A percentile compares a stretch with the other conserved stretches of the same genome.
Evolutionary conservation across 2,797 vertebrate genomes (phyloP).

Genomic region (Microctenopoma steveboyesi): DNA sequence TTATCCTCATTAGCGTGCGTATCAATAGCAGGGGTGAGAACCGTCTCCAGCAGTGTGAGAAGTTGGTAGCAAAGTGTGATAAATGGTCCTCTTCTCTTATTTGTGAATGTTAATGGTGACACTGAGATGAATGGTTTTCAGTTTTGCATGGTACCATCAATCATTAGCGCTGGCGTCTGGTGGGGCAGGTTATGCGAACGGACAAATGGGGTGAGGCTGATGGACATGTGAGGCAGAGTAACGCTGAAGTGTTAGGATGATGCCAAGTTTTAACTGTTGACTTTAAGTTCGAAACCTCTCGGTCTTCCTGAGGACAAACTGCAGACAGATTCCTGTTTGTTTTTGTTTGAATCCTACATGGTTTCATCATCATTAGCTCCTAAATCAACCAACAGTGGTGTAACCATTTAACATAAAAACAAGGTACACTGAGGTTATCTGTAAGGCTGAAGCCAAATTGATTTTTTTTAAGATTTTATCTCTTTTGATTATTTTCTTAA

Average conservation of each 20-base stretch:
- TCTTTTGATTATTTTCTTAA: background rate
- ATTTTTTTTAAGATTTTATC: background rate
- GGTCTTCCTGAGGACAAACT: conserved; percentile 36
- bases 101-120: conserved; percentile 40
- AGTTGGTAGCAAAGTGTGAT: conserved; percentile 35
- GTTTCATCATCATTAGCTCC: conserved; percentile 50
- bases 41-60: conserved; percentile 44
- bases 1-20: conserved; percentile 40
- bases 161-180: conserved; percentile 52
- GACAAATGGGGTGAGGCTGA: conserved; percentile 29
- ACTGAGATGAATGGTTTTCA: conserved; percentile 40
- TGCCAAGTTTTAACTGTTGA: conserved; percentile 45
- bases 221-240: conserved; percentile 46
- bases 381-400: conserved; percentile 35
- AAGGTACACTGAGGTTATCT: conserved; percentile 30
- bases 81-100: conserved; percentile 40
- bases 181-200: conserved; percentile 25
- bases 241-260: conserved; percentile 24
- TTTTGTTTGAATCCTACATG: conserved; percentile 53
- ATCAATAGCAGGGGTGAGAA: conserved; percentile 23
- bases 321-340: conserved; percentile 37
- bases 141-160: conserved; percentile 52
- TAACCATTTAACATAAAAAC: conserved; percentile 31
- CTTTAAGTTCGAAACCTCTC: conserved; percentile 38
- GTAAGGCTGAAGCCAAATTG: background rate